A percentile compares a stretch with the other conserved stretches of the same genome.
These are phyloP conservation scores for Takifugu ocellatus DNA, from an alignment of 2,797 vertebrate species.

Conservation along the genomic window DNA sequence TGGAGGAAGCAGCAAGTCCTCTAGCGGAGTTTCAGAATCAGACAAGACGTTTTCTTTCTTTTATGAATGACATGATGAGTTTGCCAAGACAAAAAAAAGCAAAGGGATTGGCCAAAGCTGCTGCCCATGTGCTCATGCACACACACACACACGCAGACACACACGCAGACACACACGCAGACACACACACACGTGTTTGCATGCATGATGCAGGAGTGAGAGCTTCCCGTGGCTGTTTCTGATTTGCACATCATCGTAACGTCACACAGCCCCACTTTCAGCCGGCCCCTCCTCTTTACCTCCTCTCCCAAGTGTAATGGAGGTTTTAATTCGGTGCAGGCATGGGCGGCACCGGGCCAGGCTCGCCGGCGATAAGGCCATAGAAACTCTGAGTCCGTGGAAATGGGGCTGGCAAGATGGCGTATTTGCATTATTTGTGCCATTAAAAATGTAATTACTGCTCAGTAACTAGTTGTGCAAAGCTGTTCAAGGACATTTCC, in stretches of 20 bases:
- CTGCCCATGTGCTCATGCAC: neutral
- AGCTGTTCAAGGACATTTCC: neutral
- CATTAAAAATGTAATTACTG: neutral
- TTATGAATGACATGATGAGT: slow-evolving; percentile 29
- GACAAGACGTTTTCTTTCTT: slow-evolving; percentile 28
- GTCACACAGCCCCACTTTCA: slow-evolving; percentile 61
- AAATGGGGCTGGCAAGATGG: neutral
- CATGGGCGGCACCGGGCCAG: slow-evolving; percentile 12
- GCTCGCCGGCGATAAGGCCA: slow-evolving; percentile 10
- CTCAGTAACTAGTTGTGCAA: neutral
- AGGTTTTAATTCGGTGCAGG: slow-evolving; percentile 44
- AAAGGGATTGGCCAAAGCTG: slow-evolving; percentile 28
- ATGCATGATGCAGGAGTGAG: slow-evolving; percentile 49
- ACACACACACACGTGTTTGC: slow-evolving; percentile 11
- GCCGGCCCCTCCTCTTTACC: slow-evolving; percentile 29
- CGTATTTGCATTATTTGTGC: neutral
- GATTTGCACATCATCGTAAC: slow-evolving; percentile 61
- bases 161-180: no score
- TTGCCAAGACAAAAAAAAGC: slow-evolving; percentile 22
- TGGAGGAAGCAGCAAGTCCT: neutral
- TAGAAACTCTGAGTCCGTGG: neutral
- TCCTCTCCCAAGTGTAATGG: slow-evolving; percentile 19
- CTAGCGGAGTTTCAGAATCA: slow-evolving; percentile 6
- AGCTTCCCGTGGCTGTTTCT: slow-evolving; percentile 61
- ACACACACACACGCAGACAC: neutral